Evolutionary conservation across 2,888 invertebrate genomes (phyloP).

Genomic region (Tryphoninae sp.): DNA sequence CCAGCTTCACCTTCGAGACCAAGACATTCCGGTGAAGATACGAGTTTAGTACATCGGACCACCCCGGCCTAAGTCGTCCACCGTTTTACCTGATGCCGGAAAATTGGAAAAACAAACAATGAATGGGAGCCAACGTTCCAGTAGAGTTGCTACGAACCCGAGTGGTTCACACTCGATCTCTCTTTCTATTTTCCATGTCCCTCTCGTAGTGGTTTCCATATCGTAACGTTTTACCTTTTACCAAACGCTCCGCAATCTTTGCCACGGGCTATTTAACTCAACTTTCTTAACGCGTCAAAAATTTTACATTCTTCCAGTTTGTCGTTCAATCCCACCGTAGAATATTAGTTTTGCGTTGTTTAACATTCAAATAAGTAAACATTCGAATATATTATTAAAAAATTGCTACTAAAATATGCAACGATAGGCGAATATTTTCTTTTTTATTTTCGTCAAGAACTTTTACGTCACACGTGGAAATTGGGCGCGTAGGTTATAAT

Average conservation of each 20-base stretch:
- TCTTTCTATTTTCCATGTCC: background rate
- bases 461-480: too few species aligned
- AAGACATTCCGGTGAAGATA: background rate
- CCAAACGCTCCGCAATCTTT: constrained; percentile 20
- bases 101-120: constrained; percentile 54
- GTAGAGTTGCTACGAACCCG: background rate
- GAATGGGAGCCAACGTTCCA: constrained; percentile 7
- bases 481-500: background rate
- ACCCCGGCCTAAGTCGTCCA: background rate
- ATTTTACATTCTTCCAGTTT: background rate
- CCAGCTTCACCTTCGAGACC: background rate
- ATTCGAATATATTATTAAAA: too few species aligned
- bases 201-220: constrained; percentile 1
- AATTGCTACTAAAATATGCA: too few species aligned
- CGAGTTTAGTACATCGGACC: too few species aligned
- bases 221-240: constrained; percentile 43
- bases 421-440: too few species aligned
- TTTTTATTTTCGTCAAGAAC: too few species aligned
- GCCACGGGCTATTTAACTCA: constrained; percentile 36
- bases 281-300: background rate
- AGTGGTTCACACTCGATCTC: background rate
- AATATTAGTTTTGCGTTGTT: too few species aligned
- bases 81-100: constrained; percentile 46
- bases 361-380: too few species aligned
- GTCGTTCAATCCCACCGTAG: background rate